Evolutionary conservation across 2,797 vertebrate genomes (phyloP), one percentile per base, ranked within the genome.

Genomic region (Heterohyrax brucei): DNA sequence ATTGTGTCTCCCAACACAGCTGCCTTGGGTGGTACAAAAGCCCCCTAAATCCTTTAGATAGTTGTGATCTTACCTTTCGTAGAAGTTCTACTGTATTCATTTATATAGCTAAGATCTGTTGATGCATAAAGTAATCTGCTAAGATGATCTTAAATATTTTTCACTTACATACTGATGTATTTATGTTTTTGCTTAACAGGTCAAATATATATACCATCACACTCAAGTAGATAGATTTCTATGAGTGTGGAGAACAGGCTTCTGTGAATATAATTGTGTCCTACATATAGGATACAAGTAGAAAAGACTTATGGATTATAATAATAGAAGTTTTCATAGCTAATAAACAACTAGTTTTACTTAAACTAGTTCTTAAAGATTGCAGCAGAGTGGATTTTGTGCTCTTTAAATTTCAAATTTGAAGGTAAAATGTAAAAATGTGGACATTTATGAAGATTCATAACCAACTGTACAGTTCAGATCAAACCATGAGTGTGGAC

Each of bases 361-460:
- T 89, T 39, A 93, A 92, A 44, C 28, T 16, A 10, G 56, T 39
- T 50, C 78, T 82, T 44, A 79, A 46, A 66, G 10, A 18, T 59
- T 44, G 82, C 21, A 53, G 24, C 53, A 91, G 62, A 96, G 94
- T 66, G 96, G 10, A 90, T n/a, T 95, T 89, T 75, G 95, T 61
- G 85, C 62, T 79, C 81, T 93, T 96, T 88, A 96, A 77, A 95
- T 89, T 97, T 97, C 22, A 93, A 93, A 96, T 96, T 77, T 93
- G 82, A 98, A 97, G 95, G 91, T 89, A 96, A 96, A 97, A 88
- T 46, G 70, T 95, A 88, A 88, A 91, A 97, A 96, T 33, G 64
- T 50, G 96, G 85, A 96, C 72, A 77, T 3, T 97, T 95, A 62
- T 78, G 78, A 96, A 22, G 62, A 84, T 84, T 95, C 94, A 96